Evolutionary conservation across 2,113 vertebrate genomes (phyloP).

Genomic region (Penelope pileata): DNA sequence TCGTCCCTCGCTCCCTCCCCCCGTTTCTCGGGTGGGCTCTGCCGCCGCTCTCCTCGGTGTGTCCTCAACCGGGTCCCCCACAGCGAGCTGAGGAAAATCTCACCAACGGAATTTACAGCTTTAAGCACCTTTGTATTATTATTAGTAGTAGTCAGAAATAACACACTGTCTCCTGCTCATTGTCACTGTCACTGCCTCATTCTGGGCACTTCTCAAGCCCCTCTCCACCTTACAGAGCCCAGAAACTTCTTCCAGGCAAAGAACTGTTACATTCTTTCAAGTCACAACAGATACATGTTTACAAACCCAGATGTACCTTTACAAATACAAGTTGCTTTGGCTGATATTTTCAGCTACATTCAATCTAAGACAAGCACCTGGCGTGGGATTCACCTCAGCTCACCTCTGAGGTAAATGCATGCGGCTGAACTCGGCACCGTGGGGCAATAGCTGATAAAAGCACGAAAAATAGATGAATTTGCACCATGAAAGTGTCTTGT

Average conservation of each 20-base stretch:
- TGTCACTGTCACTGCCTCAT: not conserved
- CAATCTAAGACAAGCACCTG: not conserved
- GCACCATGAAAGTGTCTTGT: fast-evolving
- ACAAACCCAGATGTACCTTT: too few species aligned
- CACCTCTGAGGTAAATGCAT: not conserved
- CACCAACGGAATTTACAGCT: not conserved
- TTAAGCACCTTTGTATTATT: not conserved
- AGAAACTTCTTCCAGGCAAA: not conserved
- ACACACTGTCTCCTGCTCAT: not conserved
- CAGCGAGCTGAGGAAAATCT: not conserved
- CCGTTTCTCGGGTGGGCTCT: not conserved
- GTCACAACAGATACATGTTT: too few species aligned
- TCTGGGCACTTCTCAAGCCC: not conserved
- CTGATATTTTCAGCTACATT: not conserved
- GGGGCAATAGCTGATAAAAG: not conserved
- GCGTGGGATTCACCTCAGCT: not conserved
- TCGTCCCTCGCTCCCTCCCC: not conserved
- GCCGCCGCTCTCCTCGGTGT: too few species aligned
- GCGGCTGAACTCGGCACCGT: not conserved
- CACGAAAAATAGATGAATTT: not conserved
- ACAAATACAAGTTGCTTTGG: not conserved
- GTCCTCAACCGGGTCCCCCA: too few species aligned
- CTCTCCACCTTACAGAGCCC: not conserved
- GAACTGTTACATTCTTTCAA: not conserved
- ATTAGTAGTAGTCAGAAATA: not conserved